phyloP scores from a whole-genome alignment of 2,888 invertebrate genomes.

The Prosapia bicincta region DNA sequence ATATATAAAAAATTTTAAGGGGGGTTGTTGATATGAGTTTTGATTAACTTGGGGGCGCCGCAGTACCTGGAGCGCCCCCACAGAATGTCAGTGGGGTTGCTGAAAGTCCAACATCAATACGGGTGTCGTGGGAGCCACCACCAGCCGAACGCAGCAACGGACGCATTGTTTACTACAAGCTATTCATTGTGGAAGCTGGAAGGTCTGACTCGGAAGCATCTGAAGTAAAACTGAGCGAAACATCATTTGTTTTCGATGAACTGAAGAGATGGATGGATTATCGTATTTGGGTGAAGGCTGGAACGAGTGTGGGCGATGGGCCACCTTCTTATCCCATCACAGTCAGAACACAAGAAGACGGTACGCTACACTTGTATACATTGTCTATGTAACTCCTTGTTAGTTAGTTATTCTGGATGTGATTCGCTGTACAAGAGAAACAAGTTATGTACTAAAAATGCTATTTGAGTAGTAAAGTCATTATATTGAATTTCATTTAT shows the following conservation, averaged over 20 bases:
- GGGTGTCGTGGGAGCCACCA: constrained; percentile 91
- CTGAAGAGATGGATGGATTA: constrained; percentile 95
- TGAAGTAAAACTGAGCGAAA: constrained; percentile 69
- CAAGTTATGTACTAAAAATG: too few species aligned
- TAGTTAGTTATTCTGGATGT: not conserved
- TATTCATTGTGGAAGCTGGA: constrained; percentile 82
- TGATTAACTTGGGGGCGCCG: constrained; percentile 34
- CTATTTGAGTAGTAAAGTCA: too few species aligned
- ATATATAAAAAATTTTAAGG: not conserved
- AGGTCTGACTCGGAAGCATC: constrained; percentile 81
- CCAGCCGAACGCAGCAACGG: constrained; percentile 89
- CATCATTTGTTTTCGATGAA: constrained; percentile 79
- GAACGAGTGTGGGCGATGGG: constrained; percentile 95
- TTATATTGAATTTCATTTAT: too few species aligned
- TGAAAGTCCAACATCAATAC: constrained; percentile 83
- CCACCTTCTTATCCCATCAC: constrained; percentile 88
- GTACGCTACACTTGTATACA: constrained; percentile 64
- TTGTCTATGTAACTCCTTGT: not conserved
- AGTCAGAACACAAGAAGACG: constrained; percentile 96
- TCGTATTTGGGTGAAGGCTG: constrained; percentile 94
- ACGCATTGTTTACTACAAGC: constrained; percentile 91
- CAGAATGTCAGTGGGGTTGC: constrained; percentile 88
- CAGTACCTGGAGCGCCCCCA: constrained; percentile 97
- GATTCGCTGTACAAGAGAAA: too few species aligned
- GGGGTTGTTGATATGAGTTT: constrained; percentile 12